These are phyloP conservation scores for Macroramphosus scolopax DNA, from an alignment of 2,797 vertebrate species.

Conservation along the genomic window DNA sequence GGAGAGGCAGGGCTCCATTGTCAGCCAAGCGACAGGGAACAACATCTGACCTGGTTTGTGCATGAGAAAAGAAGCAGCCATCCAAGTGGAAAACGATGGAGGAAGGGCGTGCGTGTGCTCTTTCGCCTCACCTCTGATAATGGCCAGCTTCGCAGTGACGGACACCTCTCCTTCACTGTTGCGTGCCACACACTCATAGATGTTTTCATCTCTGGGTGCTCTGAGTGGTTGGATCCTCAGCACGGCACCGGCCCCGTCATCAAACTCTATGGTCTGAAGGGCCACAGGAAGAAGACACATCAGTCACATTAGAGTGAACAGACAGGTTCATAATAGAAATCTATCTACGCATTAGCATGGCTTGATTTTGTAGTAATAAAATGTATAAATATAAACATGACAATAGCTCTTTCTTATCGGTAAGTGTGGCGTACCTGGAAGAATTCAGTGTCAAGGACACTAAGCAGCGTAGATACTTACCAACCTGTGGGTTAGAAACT, in stretches of 20 bases:
- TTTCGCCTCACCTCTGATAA: slow-evolving; percentile 87
- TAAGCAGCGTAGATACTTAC: slow-evolving; percentile 39
- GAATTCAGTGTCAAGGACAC: slow-evolving; percentile 29
- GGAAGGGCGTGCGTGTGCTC: not conserved
- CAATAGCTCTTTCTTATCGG: too few species aligned
- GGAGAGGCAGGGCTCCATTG: slow-evolving; percentile 51
- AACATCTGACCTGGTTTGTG: slow-evolving; percentile 26
- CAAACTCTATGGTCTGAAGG: slow-evolving; percentile 92
- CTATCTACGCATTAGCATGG: not conserved
- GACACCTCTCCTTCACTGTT: slow-evolving; percentile 88
- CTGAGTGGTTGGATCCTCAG: slow-evolving; percentile 94
- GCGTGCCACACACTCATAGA: slow-evolving; percentile 93
- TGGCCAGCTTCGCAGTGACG: slow-evolving; percentile 92
- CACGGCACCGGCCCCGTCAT: slow-evolving; percentile 92
- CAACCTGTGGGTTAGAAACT: slow-evolving; percentile 12
- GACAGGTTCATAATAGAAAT: not conserved
- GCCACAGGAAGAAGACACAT: slow-evolving; percentile 34
- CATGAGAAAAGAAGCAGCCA: slow-evolving; percentile 10
- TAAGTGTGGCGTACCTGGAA: slow-evolving; percentile 22
- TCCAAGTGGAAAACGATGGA: slow-evolving; percentile 14
- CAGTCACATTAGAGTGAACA: slow-evolving; percentile 30
- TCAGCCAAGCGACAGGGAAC: slow-evolving; percentile 35
- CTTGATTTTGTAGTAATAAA: slow-evolving; percentile 3
- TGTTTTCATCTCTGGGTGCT: slow-evolving; percentile 92
- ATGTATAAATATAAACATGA: too few species aligned